A percentile compares a stretch with the other conserved stretches of the same genome.
Evolutionary conservation across 2,113 vertebrate genomes (phyloP).

Genomic region (Megaptera novaeangliae): DNA sequence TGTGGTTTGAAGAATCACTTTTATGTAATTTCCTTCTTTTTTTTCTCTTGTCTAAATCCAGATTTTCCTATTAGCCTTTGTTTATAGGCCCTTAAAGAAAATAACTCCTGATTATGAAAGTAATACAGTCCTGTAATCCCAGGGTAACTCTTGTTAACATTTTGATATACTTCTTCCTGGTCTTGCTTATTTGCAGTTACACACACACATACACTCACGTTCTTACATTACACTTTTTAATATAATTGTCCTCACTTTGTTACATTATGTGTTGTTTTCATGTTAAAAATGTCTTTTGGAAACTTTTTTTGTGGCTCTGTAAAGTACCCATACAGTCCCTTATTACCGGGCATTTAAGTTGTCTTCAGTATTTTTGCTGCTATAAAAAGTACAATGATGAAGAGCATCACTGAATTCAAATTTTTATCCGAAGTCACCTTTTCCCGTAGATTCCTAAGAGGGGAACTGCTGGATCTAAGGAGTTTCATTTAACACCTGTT

Average conservation of each 20-base stretch:
- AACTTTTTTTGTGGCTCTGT: not conserved
- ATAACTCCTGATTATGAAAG: not conserved
- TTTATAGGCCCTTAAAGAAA: not conserved
- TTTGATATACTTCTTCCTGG: not conserved
- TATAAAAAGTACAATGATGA: not conserved
- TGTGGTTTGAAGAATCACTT: not conserved
- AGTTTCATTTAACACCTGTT: not conserved
- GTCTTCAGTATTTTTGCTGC: not conserved
- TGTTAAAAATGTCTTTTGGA: not conserved
- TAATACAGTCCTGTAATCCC: not conserved
- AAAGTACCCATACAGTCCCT: not conserved
- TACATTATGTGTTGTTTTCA: not conserved
- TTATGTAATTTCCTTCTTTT: not conserved
- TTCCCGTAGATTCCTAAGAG: not conserved
- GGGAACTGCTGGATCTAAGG: not conserved
- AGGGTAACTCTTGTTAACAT: not conserved
- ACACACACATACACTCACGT: not conserved
- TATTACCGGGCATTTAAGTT: not conserved
- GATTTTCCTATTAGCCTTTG: slow-evolving; percentile 2
- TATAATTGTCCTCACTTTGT: not conserved
- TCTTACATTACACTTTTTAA: not conserved
- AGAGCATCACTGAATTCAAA: not conserved
- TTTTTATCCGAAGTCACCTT: not conserved
- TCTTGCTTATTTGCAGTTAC: not conserved
- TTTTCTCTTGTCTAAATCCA: not conserved